Evolutionary conservation across 2,113 vertebrate genomes (phyloP), one percentile per base, ranked within the genome.

Genomic region (Labeo rohita): DNA sequence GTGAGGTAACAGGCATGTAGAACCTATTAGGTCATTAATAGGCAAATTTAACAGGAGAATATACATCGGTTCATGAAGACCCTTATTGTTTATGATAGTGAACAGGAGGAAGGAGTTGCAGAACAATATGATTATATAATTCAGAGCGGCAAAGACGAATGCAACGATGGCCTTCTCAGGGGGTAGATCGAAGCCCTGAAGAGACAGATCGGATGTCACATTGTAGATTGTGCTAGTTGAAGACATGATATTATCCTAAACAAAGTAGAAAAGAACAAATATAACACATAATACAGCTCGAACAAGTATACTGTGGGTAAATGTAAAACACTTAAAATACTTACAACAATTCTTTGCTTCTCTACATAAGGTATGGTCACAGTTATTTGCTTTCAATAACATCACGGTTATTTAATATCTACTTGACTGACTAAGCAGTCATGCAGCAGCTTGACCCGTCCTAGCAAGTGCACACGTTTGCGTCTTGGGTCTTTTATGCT

Each of bases 51-150:
- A 81, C 84, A 95, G 88, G 45, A 95, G 85, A 1, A 95, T 28
- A 45, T 95, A 87, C 94, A 95, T 94, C 1, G 95, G 94, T 75
- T 94, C 91, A 84, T 94, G 94, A 78, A 95, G 84, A 34, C 88
- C 86, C 90, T 90, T 94, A 88, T 94, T 92, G 45, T 92, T 63
- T 5, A 92, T 43, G 4, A 95, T 93, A 49, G 92, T 93, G 59
- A 92, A 49, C 52, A 95, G 88, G 0, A 95, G 90, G 9, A 87
- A n/a, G 0, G 93, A 87, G 89, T 95, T 95, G 85, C 94, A 95
- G 79, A 94, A 91, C 3, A 95, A 81, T 74, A 95, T 95, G 23
- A 93, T 85, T 85, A 92, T 86, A 86, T 95, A 95, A 73, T 86
- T 88, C 15, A 95, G 52, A 15, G 88, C 70, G 11, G 93, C 93